A percentile compares a stretch with the other conserved stretches of the same genome.
phyloP scores from a whole-genome alignment of 37 sponge, comb jelly and placozoan genomes.

The Agelas oroides region DNA sequence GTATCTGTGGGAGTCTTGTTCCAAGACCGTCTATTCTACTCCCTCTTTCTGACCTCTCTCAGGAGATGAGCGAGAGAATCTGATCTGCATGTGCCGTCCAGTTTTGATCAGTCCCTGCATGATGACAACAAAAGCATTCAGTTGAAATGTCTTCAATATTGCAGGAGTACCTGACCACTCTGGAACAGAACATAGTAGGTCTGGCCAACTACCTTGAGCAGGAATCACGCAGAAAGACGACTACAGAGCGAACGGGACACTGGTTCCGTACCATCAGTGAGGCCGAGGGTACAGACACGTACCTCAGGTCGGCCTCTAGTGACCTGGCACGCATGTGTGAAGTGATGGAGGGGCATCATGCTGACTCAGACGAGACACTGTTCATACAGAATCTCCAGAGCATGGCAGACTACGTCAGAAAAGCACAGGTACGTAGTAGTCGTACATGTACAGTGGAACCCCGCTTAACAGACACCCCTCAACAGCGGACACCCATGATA shows the following conservation, averaged over 20 bases:
- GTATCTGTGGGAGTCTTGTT: too few species aligned
- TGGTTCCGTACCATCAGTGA: conserved; percentile 73
- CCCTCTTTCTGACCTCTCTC: too few species aligned
- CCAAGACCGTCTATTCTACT: too few species aligned
- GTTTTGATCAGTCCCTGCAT: too few species aligned
- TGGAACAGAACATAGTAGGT: conserved; percentile 72
- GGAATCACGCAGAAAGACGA: conserved; percentile 16
- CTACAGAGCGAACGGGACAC: conserved; percentile 33
- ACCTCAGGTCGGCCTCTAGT: conserved; percentile 62
- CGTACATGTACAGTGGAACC: too few species aligned
- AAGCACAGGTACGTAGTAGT: conserved; percentile 60
- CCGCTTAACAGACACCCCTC: too few species aligned
- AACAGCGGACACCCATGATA: too few species aligned
- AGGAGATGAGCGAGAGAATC: too few species aligned
- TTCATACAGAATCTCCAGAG: conserved; percentile 77
- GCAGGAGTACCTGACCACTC: conserved; percentile 59
- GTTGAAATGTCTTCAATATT: not conserved
- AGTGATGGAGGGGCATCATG: conserved; percentile 50
- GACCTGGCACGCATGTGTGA: conserved; percentile 74
- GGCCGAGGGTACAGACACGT: conserved; percentile 61
- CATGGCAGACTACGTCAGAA: conserved; percentile 66
- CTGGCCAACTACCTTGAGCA: conserved; percentile 61
- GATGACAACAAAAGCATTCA: too few species aligned
- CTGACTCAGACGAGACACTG: conserved; percentile 64
- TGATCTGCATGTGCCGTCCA: too few species aligned